Base-by-base conservation (phyloP, 1,140 invertebrate genomes). In the Ceratina japonica region DNA sequence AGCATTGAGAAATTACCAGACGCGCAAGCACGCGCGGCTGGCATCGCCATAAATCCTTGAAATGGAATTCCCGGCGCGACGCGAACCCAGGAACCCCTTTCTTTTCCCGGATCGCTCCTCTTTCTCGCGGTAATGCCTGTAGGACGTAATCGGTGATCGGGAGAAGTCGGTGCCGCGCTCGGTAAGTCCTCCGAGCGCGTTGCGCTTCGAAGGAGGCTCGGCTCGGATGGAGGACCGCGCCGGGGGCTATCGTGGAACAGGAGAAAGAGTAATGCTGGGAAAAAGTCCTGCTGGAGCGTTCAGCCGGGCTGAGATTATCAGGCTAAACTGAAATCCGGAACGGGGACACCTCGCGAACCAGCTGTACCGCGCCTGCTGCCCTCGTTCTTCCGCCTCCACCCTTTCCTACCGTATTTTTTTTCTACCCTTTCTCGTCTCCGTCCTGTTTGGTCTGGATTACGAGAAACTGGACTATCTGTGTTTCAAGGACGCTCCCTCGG, bases 81-180 rank as follows among this genome's bases (percentile, higher is more conserved):
- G 51, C 37, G 69, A 70, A 66, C 79, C 54, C 51, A 49, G 31
- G 31, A 63, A 22, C 79, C 62, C 59, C 75, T 77, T 77, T 69
- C 79, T 70, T 82, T 81, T 51, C 51, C 16, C 18, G 24, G 52
- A 49, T 44, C 56, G 37, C 56, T 65, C 79, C 75, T 80, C 65
- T 70, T 76, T 78, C 52, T 81, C 56, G 15, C 20, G 64, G 71
- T 72, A 74, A 80, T 77, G 54, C 77, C 74, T 54, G 80, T 52
- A 68, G 79, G 82, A 87, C 87, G 86, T 88, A 88, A 87, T 88
- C 86, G 84, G 64, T 80, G 81, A 87, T 86, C 84, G 75, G 64
- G 44, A 69, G 56, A 81, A 82, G 84, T 82, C 68, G 77, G 56
- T 24, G 63, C 37, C 64, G 37, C 37, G 37, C 80, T 74, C 78